Evolutionary conservation across 2,797 vertebrate species (phyloP).

Genomic region (Arrhamphus sclerolepis): DNA sequence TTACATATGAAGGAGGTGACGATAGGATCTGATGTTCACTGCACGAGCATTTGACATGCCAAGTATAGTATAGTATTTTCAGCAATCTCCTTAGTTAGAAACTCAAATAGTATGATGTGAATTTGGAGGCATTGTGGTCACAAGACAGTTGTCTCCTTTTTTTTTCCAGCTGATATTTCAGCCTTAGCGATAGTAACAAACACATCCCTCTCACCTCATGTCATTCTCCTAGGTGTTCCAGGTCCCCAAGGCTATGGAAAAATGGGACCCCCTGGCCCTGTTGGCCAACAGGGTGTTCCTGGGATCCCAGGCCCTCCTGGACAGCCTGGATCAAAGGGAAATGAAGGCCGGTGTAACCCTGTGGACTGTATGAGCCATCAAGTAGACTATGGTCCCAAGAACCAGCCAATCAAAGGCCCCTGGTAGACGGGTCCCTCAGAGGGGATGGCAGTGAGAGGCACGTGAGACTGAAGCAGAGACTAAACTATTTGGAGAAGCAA

Average conservation of each 20-base stretch:
- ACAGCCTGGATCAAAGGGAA: constrained; percentile 84
- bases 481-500: constrained; percentile 36
- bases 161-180: neutral
- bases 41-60: too few species aligned
- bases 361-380: constrained; percentile 89
- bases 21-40: too few species aligned
- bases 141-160: neutral
- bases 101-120: too few species aligned
- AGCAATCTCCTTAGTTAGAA: too few species aligned
- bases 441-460: neutral
- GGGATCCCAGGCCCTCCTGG: constrained; percentile 90
- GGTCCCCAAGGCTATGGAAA: constrained; percentile 94
- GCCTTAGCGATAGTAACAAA: neutral
- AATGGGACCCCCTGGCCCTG: constrained; percentile 88
- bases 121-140: too few species aligned
- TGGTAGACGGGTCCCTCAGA: constrained; percentile 73
- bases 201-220: neutral
- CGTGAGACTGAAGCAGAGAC: constrained; percentile 36
- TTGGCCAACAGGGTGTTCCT: constrained; percentile 95
- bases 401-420: constrained; percentile 86
- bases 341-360: constrained; percentile 91
- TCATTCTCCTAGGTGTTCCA: constrained; percentile 83
- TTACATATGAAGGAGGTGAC: too few species aligned
- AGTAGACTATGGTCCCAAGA: constrained; percentile 90
- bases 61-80: too few species aligned